These are phyloP conservation scores for Girardinichthys multiradiatus DNA, from an alignment of 2,113 vertebrate genomes.

Conservation along the genomic window DNA sequence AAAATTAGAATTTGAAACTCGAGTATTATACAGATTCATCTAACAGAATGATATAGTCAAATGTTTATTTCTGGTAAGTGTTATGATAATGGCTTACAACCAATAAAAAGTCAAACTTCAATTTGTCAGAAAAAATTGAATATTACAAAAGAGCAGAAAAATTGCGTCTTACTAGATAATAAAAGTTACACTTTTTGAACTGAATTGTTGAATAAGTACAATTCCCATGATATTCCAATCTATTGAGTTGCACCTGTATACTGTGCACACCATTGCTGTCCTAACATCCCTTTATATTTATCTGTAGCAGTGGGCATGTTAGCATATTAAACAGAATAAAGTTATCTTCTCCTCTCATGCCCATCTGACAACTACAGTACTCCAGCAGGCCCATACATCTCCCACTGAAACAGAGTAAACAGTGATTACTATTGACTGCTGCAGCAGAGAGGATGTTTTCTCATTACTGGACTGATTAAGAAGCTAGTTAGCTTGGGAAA, in stretches of 20 bases:
- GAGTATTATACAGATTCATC: not conserved
- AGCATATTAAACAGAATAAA: slow-evolving; percentile 24
- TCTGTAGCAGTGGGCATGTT: not conserved
- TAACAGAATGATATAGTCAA: not conserved
- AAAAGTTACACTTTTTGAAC: too few species aligned
- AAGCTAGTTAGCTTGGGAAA: slow-evolving; percentile 78
- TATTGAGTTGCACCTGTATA: not conserved
- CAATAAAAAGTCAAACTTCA: too few species aligned
- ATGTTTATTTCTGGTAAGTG: not conserved
- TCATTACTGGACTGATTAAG: slow-evolving; percentile 99
- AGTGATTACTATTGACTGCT: slow-evolving; percentile 99
- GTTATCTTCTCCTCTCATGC: slow-evolving; percentile 11
- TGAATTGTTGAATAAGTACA: too few species aligned
- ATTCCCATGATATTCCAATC: too few species aligned
- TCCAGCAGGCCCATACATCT: slow-evolving; percentile 89
- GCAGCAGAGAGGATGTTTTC: slow-evolving; percentile 95
- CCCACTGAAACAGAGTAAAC: slow-evolving; percentile 98
- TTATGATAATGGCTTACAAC: too few species aligned
- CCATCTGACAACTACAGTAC: slow-evolving; percentile 54
- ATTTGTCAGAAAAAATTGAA: too few species aligned
- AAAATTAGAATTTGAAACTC: not conserved
- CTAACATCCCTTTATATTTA: slow-evolving; percentile 10
- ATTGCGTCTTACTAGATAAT: not conserved
- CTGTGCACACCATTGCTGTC: too few species aligned
- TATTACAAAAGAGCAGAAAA: not conserved